Percentiles rank a stretch among this genome's conserved stretches.
These are phyloP conservation scores for Platorchestia sp. DNA, from an alignment of 1,140 invertebrate genomes.

Conservation along the genomic window DNA sequence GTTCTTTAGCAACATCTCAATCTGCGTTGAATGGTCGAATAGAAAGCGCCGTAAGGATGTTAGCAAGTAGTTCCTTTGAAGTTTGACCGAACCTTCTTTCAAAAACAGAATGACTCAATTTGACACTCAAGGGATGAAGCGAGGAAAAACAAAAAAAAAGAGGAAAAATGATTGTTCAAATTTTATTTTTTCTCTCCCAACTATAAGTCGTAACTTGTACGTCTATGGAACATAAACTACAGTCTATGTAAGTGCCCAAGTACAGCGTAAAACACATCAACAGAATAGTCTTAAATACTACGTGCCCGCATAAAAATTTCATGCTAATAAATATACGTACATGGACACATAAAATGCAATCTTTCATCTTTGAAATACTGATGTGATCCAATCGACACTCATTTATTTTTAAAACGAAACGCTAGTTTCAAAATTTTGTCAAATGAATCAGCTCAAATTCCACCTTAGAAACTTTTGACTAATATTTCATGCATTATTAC, in stretches of 20 bases:
- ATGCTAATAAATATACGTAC: conserved; percentile 40
- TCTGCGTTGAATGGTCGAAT: not conserved
- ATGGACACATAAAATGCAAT: not conserved
- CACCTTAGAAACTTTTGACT: not conserved
- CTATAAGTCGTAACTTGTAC: conserved; percentile 45
- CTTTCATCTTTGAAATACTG: not conserved
- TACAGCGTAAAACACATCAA: conserved; percentile 21
- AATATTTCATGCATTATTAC: not conserved
- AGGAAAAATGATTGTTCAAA: not conserved
- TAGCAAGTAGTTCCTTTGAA: too few species aligned
- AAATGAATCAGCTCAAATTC: not conserved
- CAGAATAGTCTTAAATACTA: conserved; percentile 23
- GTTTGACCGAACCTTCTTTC: too few species aligned
- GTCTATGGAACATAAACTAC: conserved; percentile 47
- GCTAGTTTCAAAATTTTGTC: not conserved
- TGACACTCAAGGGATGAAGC: not conserved
- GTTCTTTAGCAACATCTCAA: too few species aligned
- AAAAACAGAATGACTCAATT: not conserved
- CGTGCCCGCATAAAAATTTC: conserved; percentile 16
- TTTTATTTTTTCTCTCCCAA: conserved; percentile 44
- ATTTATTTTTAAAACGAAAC: not conserved
- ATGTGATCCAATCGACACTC: not conserved
- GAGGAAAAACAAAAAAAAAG: not conserved
- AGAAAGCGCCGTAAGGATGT: not conserved
- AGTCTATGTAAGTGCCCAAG: conserved; percentile 35